Evolutionary conservation across 2,113 vertebrate genomes (phyloP), one percentile per base, ranked within the genome.

Genomic region (cattle (Bos taurus)): DNA sequence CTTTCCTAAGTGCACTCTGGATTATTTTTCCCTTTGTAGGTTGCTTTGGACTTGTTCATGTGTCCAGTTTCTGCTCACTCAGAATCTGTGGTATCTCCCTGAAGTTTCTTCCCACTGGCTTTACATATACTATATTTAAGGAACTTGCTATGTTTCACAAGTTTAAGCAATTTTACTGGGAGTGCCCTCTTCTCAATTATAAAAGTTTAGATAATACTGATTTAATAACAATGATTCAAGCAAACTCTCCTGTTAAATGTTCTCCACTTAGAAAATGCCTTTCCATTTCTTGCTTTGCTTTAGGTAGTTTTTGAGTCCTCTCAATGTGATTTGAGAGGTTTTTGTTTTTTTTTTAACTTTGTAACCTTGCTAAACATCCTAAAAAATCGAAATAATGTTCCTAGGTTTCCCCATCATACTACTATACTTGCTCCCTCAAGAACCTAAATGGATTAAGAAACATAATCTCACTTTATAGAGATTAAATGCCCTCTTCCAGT

Each of bases 21-120:
- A 92, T 97, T 90, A 88, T 57, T 96, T 86, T 92, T 78, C 64
- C 60, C 36, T 82, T 59, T 62, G 54, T 95, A 57, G 40, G 43
- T 80, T 94, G 78, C 90, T 96, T 54, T 54, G 86, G 57, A 92
- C 15, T 96, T 97, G 26, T 36, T 97, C 54, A 85, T 50, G 46
- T 91, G 40, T 95, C 74, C 57, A 60, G 33, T 74, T 97, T 90
- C 80, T 95, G 33, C 64, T 52, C 48, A 74, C 19, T 93, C 50
- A 87, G 7, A 93, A 88, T 78, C 95, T 95, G 33, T 48, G 21
- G 11, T 36, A 59, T 71, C n/a, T 82, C 36, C 48, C 33, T 93
- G 21, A 40, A 85, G 52, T 91, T 96, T 62, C 36, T 91, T 80
- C 54, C 26, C 40, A 83, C 5, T 96, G 28, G 60, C 28, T 62